Base-by-base conservation (phyloP, 2,888 invertebrate species). In the Drosophila histrio region DNA sequence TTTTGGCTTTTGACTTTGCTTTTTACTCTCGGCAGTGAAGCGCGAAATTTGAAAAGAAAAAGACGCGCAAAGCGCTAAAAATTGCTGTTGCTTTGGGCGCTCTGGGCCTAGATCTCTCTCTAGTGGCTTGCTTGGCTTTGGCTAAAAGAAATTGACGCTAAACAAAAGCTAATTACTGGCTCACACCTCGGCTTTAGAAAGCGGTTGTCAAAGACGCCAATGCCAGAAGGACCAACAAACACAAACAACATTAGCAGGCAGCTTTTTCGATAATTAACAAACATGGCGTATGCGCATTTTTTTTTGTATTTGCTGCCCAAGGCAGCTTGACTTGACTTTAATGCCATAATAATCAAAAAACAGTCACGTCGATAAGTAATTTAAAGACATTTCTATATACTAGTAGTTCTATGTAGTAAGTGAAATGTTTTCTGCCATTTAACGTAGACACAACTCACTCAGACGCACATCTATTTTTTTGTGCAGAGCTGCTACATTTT, bases 91-190 rank as follows among this genome's bases (percentile, higher is more conserved):
- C 67, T 61, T 36, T 57, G 24, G 43, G 47, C 47, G 32, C 43
- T 39, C 15, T 30, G 46, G 34, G 72, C 60, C 47, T 61, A 72
- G 77, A 73, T 77, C 72, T 61, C 66, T 21, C 21, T 47, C 46
- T 46, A 21, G 34, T 32, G 71, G 76, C 64, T 64, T 73, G 57
- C 8, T 38, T 36, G 28, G 44, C 60, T 44, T 38, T 36, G 28
- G 44, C 60, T 44, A 28, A 63, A 72, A 60, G 57, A 78, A 71
- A 62, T 78, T 79, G 47, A 52, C 59, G 54, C 64, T 39, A 61
- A 57, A 82, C 69, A 72, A 77, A 81, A 75, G 75, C 78, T 75
- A 78, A 78, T 78, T 78, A 79, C 63, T 44, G 46, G 44, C 79
- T 67, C 79, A 65, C 70, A 70, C 77, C 70, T 69, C 44, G 38